A percentile compares a stretch with the other conserved stretches of the same genome.
phyloP scores from a whole-genome alignment of 2,113 vertebrate species.

The Campylomormyrus tamandua region DNA sequence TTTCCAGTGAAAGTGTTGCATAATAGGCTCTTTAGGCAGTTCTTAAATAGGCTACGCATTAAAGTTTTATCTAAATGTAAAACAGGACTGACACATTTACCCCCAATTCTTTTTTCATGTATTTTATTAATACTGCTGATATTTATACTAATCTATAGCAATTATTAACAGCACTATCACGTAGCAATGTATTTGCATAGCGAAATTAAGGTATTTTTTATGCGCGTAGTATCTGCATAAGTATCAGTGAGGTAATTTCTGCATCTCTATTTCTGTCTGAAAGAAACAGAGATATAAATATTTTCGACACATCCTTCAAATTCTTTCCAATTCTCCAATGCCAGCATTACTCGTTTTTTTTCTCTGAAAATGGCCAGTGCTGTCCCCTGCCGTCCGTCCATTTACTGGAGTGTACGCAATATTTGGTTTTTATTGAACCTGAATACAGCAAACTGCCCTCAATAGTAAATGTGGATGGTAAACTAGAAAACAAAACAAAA shows the following conservation, averaged over 20 bases:
- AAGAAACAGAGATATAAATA: not conserved
- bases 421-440: not conserved
- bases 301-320: not conserved
- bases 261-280: not conserved
- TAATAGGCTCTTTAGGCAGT: conserved; percentile 6
- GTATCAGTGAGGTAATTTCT: not conserved
- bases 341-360: not conserved
- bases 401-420: not conserved
- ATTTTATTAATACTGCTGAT: conserved; percentile 3
- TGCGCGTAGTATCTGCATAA: not conserved
- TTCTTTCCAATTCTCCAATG: not conserved
- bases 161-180: not conserved
- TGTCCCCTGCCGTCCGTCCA: not conserved
- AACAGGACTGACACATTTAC: not conserved
- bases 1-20: not conserved
- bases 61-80: conserved; percentile 16
- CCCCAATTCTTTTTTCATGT: not conserved
- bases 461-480: not conserved
- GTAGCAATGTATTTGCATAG: not conserved
- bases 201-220: not conserved
- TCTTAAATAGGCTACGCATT: not conserved
- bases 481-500: not conserved
- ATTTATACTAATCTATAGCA: not conserved
- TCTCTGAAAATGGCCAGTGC: not conserved
- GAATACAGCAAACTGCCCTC: not conserved